A percentile compares a stretch with the other conserved stretches of the same genome.
These are phyloP conservation scores for Eueides isabella DNA, from an alignment of 1,140 invertebrate species.

Conservation along the genomic window DNA sequence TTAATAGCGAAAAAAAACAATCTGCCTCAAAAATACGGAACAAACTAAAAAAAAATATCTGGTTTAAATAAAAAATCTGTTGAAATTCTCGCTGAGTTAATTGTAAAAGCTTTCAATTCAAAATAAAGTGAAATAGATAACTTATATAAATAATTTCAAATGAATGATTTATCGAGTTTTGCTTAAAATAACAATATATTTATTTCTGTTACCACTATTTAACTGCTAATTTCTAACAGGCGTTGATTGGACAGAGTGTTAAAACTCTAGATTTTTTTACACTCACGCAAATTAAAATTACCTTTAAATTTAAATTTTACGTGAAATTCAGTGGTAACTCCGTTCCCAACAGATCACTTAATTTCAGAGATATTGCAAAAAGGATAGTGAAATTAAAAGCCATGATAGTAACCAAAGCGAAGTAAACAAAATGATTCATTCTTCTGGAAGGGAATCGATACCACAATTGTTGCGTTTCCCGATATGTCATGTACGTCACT, in stretches of 20 bases:
- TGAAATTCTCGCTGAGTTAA: not conserved
- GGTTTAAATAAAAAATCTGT: not conserved
- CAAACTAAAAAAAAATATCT: too few relatives aligned
- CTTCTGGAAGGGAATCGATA: too few relatives aligned
- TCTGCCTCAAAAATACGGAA: not conserved
- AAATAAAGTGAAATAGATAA: not conserved
- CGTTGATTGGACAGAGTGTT: not conserved
- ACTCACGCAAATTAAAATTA: too few relatives aligned
- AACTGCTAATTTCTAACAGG: too few relatives aligned
- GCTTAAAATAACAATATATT: not conserved
- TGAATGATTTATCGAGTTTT: not conserved
- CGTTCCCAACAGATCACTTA: not conserved
- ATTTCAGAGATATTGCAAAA: not conserved
- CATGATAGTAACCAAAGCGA: too few relatives aligned
- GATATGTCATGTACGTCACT: too few relatives aligned
- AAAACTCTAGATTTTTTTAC: too few relatives aligned
- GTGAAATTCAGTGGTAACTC: not conserved
- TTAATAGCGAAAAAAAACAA: too few relatives aligned
- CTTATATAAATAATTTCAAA: not conserved
- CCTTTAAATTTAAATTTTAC: too few relatives aligned
- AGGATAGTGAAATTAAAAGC: not conserved
- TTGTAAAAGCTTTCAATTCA: not conserved
- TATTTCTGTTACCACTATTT: too few relatives aligned
- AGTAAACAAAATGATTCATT: too few relatives aligned
- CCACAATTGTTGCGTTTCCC: too few relatives aligned